Base-by-base conservation (phyloP, 1,140 invertebrate genomes). In the Musca vetustissima region DNA sequence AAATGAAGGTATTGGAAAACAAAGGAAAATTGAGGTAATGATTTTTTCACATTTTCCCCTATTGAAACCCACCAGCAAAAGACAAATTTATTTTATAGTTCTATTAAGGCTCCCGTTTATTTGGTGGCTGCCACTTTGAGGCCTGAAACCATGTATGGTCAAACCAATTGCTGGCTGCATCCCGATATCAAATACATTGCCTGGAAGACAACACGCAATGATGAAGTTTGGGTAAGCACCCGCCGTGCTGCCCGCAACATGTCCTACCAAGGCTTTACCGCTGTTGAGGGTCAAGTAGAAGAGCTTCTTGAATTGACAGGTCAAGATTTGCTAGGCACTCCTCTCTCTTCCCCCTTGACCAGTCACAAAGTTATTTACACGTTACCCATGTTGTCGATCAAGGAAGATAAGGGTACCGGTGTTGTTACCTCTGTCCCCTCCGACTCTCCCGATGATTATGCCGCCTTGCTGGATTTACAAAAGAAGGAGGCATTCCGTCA, bases 141-240 rank as follows among this genome's bases (percentile, higher is more conserved):
- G 72, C 97, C 98, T 13, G 98, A 99, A 85, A 99, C 98, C 1
- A 99, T 99, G 98, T 99, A 98, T 83, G 98, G 98, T 2, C 98
- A 99, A 86, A 99, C 98, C 0, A 99, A 99, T 81, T 98, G 97
- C 81, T 99, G 97, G 96, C 80, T 99, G 1, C 91, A 92, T 78
- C 98, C 98, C 4, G 95, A 98, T 75, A 96, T 99, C 73, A 89
- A 89, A 70, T 99, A 99, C 77, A 89, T 97, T 74, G 95, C 92
- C 15, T 93, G 95, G 83, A 85, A 89, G 75, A 88, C 89, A 6
- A 83, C 87, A 8, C 88, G 87, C 36, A 76, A 83, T 7, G 88
- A 91, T 69, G 93, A 94, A 68, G 86, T 98, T 21, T 98, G 93
- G 80, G 88, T 99, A 59, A 95, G 91, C 72, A 98, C 96, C 0